Evolutionary conservation across 2,113 vertebrate species (phyloP).

Genomic region (Malurus elegans): DNA sequence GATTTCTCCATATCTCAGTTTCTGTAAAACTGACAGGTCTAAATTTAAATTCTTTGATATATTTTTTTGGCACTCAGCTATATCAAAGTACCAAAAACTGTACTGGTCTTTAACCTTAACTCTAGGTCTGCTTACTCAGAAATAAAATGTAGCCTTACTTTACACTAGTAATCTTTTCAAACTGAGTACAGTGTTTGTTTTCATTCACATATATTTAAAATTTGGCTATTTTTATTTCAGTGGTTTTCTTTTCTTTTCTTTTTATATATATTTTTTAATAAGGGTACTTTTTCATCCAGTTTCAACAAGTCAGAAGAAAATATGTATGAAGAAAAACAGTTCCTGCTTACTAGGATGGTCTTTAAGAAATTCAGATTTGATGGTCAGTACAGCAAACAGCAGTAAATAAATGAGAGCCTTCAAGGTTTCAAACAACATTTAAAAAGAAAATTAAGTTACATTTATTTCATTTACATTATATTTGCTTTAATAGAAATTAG

Average conservation of each 20-base stretch:
- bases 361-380: neutral
- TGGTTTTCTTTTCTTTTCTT: no score
- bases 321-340: neutral
- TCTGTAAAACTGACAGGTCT: neutral
- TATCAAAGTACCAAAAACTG: neutral
- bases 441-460: neutral
- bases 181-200: neutral
- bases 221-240: neutral
- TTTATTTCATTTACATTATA: neutral
- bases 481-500: neutral
- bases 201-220: neutral
- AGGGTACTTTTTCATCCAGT: neutral
- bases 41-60: neutral
- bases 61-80: neutral
- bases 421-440: neutral
- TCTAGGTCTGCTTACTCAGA: neutral
- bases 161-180: neutral
- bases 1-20: neutral
- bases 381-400: neutral
- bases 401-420: neutral
- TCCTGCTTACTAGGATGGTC: neutral
- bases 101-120: neutral
- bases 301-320: neutral
- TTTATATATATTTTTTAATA: neutral
- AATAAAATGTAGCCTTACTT: neutral